Evolutionary conservation across 2,113 vertebrate species (phyloP).

Genomic region (Tenrec ecaudatus): DNA sequence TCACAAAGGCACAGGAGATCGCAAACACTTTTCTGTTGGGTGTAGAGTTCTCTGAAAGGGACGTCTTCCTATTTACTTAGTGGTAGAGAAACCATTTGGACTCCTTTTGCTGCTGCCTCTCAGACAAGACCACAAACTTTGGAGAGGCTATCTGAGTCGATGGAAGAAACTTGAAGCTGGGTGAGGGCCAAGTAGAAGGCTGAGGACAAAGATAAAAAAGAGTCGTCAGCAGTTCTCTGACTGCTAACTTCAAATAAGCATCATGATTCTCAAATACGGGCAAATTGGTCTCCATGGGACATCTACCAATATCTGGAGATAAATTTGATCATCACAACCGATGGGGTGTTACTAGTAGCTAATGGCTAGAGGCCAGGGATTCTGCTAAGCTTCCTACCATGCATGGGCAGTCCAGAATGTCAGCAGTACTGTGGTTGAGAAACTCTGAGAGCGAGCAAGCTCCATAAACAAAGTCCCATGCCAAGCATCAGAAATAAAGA

Average conservation of each 20-base stretch:
- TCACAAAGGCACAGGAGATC: background rate
- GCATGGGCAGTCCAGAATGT: background rate
- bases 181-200: constrained; percentile 95
- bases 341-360: background rate
- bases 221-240: background rate
- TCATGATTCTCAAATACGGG: background rate
- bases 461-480: background rate
- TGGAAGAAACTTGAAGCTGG: constrained; percentile 91
- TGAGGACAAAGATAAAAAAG: constrained; percentile 78
- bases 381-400: background rate
- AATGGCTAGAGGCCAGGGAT: background rate
- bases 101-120: constrained; percentile 92
- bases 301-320: background rate
- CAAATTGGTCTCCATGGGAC: background rate
- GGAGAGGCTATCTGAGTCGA: constrained; percentile 93
- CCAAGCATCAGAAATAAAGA: background rate
- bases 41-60: background rate
- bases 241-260: background rate
- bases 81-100: constrained; percentile 93
- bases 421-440: background rate
- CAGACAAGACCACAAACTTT: constrained; percentile 90
- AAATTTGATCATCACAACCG: background rate
- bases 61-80: constrained; percentile 87
- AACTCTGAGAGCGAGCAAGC: background rate
- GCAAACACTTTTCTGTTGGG: background rate